These are phyloP conservation scores for Aphaenogaster floridana DNA, from an alignment of 1,140 invertebrate species.

Conservation along the genomic window DNA sequence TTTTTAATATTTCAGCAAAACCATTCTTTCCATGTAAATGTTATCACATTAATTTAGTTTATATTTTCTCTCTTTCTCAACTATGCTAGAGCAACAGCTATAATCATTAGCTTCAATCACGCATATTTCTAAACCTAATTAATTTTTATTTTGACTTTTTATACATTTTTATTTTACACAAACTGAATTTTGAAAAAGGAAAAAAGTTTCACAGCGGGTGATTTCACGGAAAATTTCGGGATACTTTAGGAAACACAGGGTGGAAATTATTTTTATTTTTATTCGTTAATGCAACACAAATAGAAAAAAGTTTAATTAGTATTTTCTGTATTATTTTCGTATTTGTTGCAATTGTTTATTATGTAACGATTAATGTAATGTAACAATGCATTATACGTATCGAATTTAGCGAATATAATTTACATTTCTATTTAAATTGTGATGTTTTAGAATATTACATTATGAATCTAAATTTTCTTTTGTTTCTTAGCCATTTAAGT, in stretches of 20 bases:
- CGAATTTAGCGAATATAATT: not conserved
- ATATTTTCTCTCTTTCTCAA: not conserved
- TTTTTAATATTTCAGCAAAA: too few relatives aligned
- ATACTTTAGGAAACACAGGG: not conserved
- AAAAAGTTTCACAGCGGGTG: not conserved
- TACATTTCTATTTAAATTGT: not conserved
- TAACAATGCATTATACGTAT: not conserved
- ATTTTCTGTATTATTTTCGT: not conserved
- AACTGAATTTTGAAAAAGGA: not conserved
- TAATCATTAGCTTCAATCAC: not conserved
- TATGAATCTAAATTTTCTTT: not conserved
- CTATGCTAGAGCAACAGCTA: not conserved
- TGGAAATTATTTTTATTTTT: not conserved
- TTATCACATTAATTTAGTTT: not conserved
- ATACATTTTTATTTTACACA: not conserved
- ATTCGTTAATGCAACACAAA: not conserved
- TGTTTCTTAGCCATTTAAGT: conserved; percentile 6
- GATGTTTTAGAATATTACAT: not conserved
- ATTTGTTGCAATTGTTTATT: not conserved
- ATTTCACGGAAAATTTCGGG: too few relatives aligned
- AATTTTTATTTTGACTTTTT: not conserved
- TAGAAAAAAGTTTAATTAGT: not conserved
- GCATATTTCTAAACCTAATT: not conserved
- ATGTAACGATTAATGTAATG: not conserved
- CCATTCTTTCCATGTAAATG: not conserved